Evolutionary conservation across 2,797 vertebrate species (phyloP), one percentile per base, ranked within the genome.

Genomic region (Oryzias dopingdopingensis): DNA sequence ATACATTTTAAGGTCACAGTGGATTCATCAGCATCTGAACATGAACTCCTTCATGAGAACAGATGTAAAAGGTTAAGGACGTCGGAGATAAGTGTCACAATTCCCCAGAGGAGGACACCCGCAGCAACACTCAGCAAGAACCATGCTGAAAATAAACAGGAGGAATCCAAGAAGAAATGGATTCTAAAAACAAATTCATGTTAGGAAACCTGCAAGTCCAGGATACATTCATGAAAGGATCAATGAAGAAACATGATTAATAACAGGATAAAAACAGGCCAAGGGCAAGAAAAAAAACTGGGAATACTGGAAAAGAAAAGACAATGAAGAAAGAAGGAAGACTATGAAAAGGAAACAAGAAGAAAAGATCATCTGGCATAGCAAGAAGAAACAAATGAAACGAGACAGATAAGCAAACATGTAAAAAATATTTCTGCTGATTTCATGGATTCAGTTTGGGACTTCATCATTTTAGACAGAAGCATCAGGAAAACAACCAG

Each of bases 71-170:
- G 55, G 32, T 37, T 12, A 4, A 37, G 26, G 26, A 26, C 26
- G 6, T 26, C 47, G 37, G 68, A 66, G 74, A 74, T 61, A 81
- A 71, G 72, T 79, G 80, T 69, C 72, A 52, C 49, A 60, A 71
- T 74, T 75, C 72, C 76, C 67, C 74, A 76, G 76, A 76, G 72
- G 69, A 72, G 60, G 64, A 65, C 79, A 79, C 67, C 77, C 68
- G 67, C 53, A 46, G 49, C 76, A 65, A 79, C 69, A 69, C 75
- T 62, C 67, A 76, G 76, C 75, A 63, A 60, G 70, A 40, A 62
- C 62, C 29, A 0, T 0, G 44, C 76, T 81, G 80, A 79, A 87
- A 84, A 79, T 78, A 84, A 65, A 55, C 12, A 45, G 45, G 62
- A 42, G 55, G 70, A 49, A 62, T 54, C 49, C 54, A 48, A 6